Base-by-base conservation (phyloP, 2,888 invertebrate genomes). In the Oxyteleia sp. region DNA sequence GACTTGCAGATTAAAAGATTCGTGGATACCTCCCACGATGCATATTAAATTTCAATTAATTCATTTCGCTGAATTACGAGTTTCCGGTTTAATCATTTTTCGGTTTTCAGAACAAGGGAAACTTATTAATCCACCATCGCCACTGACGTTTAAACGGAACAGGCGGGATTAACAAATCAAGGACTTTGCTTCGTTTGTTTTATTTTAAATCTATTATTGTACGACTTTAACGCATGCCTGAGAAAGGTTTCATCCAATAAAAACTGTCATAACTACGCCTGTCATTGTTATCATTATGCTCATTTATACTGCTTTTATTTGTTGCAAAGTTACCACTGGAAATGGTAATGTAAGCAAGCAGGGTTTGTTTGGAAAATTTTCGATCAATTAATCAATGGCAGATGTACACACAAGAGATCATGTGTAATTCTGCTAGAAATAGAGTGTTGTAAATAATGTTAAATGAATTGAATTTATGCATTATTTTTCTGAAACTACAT, bases 211-310 rank as follows among this genome's bases (percentile, higher is more conserved):
- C 68, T n/a, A 59, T 55, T 81, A 66, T 81, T 61, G 57, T 41
- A 41, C 47, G 45, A 68, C 69, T 66, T 74, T 81, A 49, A 45
- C 55, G 49, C 57, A 63, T 45, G 63, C 11, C 35, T 68, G 55
- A 57, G 18, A 71, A 82, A 59, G 82, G 82, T 72, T 82, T 82
- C 82, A 82, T 82, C 82, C 82, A 82, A 82, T 82, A 82, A 82
- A 72, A 74, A 66, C 72, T 82, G 66, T 82, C 72, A 76, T 82
- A 76, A 76, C 71, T 72, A 38, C 59, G 16, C 51, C 18, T 51
- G 32, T 13, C 32, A 57, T 47, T 64, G 49, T 69, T 63, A 51
- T 74, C 23, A 69, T 68, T 45, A 43, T 53, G 20, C 45, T 68
- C 45, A 61, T 81, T 72, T 57, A 13, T 16, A 20, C 8, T 35